A percentile compares a stretch with the other conserved stretches of the same genome.
These are phyloP conservation scores for Adoxophyes honmai DNA, from an alignment of 1,140 invertebrate species.

Conservation along the genomic window DNA sequence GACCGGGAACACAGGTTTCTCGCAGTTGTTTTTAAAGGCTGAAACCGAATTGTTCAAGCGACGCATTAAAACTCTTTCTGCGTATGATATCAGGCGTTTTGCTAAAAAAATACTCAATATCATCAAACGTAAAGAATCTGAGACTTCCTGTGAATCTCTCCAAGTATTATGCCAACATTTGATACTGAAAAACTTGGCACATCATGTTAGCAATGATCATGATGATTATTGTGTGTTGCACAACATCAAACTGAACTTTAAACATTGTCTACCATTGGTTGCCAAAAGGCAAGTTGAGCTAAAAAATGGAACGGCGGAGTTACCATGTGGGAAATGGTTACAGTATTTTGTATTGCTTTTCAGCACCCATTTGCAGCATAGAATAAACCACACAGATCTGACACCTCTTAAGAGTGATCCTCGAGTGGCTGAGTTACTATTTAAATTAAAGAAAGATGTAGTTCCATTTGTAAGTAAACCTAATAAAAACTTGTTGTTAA, in stretches of 20 bases:
- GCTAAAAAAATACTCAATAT: conserved; percentile 56
- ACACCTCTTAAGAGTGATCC: conserved; percentile 56
- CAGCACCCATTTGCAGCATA: conserved; percentile 62
- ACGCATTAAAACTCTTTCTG: conserved; percentile 42
- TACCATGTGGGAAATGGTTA: conserved; percentile 80
- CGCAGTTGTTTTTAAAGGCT: conserved; percentile 39
- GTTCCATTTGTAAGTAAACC: conserved; percentile 23
- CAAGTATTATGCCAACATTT: conserved; percentile 46
- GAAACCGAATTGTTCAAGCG: conserved; percentile 51
- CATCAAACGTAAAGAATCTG: conserved; percentile 41
- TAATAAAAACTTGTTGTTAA: conserved; percentile 43
- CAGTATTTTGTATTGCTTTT: conserved; percentile 72
- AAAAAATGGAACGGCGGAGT: conserved; percentile 63
- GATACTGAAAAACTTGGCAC: conserved; percentile 48
- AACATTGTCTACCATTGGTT: conserved; percentile 73
- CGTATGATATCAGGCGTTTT: conserved; percentile 55
- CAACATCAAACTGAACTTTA: conserved; percentile 72
- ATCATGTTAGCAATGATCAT: conserved; percentile 48
- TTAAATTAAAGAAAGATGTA: conserved; percentile 45
- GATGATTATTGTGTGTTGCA: conserved; percentile 36
- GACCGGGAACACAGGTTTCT: conserved; percentile 37
- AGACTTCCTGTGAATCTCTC: conserved; percentile 33
- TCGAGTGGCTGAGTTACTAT: conserved; percentile 65
- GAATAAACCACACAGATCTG: conserved; percentile 50
- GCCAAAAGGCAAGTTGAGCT: conserved; percentile 73